phyloP scores from a whole-genome alignment of 1,140 invertebrate species.

The Solen grandis region DNA sequence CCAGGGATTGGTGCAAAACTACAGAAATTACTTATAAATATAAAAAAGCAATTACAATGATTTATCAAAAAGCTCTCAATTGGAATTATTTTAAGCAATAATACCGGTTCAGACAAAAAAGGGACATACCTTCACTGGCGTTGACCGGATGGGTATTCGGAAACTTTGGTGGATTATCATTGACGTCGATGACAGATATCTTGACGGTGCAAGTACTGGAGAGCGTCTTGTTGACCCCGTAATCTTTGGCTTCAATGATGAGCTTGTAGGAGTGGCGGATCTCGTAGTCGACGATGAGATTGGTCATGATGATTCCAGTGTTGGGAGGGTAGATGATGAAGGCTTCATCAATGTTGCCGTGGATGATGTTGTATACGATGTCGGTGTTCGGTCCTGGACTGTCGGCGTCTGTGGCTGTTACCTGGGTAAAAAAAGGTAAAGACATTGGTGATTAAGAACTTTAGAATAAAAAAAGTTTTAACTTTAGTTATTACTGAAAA shows the following conservation, averaged over 20 bases:
- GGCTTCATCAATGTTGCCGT: conserved; percentile 97
- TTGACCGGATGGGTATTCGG: conserved; percentile 68
- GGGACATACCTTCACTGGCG: conserved; percentile 81
- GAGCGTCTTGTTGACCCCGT: conserved; percentile 63
- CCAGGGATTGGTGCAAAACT: too few relatives aligned
- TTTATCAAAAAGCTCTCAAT: too few relatives aligned
- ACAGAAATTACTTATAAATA: too few relatives aligned
- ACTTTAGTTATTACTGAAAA: too few relatives aligned
- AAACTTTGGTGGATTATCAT: conserved; percentile 87
- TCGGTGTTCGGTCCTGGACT: conserved; percentile 89
- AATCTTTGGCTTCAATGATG: conserved; percentile 74
- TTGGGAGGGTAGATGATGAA: conserved; percentile 96
- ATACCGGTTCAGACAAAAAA: conserved; percentile 57
- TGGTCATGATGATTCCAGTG: conserved; percentile 96
- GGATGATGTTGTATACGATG: conserved; percentile 95
- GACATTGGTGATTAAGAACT: background rate
- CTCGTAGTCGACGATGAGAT: conserved; percentile 96
- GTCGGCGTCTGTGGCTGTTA: conserved; percentile 94
- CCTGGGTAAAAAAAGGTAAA: conserved; percentile 79
- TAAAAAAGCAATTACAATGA: too few relatives aligned
- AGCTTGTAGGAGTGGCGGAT: conserved; percentile 94
- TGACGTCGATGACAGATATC: conserved; percentile 88
- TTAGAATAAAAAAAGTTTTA: too few relatives aligned
- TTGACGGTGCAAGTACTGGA: conserved; percentile 85
- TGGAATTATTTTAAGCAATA: background rate